Conservation (phyloP, 2,797 vertebrate genomes). For the Poecilia picta region DNA sequence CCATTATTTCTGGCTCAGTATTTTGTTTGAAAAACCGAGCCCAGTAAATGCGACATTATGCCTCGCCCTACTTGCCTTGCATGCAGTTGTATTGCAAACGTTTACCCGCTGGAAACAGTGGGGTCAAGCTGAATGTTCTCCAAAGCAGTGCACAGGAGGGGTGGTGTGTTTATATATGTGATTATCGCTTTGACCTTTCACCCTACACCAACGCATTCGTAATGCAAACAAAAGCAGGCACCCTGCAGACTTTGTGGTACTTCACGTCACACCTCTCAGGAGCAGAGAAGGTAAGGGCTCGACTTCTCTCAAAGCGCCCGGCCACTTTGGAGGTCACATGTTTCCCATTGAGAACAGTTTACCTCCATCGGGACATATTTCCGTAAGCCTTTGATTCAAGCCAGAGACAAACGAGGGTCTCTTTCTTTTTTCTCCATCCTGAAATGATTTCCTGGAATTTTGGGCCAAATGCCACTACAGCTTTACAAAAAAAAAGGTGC, state of each 20-base stretch:
- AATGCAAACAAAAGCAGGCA: conserved; percentile 72
- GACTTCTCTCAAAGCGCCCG: conserved; percentile 52
- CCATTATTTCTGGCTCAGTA: conserved; percentile 40
- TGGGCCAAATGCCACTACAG: conserved; percentile 15
- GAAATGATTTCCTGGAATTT: conserved; percentile 71
- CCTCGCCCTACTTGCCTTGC: conserved; percentile 25
- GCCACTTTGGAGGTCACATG: conserved; percentile 76
- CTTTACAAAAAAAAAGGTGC: conserved; percentile 60
- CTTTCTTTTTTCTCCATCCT: conserved; percentile 59
- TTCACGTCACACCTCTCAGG: conserved; percentile 40
- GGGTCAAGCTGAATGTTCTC: conserved; percentile 59
- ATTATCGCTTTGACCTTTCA: conserved; percentile 79
- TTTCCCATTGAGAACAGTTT: conserved; percentile 81
- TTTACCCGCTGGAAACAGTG: conserved; percentile 65
- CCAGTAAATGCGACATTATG: conserved; percentile 34
- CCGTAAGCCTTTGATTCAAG: conserved; percentile 81
- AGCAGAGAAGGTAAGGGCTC: conserved; percentile 43
- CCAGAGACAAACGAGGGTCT: conserved; percentile 71
- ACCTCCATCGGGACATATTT: conserved; percentile 81
- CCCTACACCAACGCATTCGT: conserved; percentile 66
- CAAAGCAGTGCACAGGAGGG: conserved; percentile 49
- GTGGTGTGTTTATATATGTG: conserved; percentile 73
- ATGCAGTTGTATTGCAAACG: conserved; percentile 66
- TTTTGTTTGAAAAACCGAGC: conserved; percentile 58
- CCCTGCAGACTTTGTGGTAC: conserved; percentile 53